Percentiles rank a stretch among this genome's conserved stretches.
These are phyloP conservation scores for Nemapogon koenigi DNA, from an alignment of 2,888 invertebrate genomes.

Conservation along the genomic window DNA sequence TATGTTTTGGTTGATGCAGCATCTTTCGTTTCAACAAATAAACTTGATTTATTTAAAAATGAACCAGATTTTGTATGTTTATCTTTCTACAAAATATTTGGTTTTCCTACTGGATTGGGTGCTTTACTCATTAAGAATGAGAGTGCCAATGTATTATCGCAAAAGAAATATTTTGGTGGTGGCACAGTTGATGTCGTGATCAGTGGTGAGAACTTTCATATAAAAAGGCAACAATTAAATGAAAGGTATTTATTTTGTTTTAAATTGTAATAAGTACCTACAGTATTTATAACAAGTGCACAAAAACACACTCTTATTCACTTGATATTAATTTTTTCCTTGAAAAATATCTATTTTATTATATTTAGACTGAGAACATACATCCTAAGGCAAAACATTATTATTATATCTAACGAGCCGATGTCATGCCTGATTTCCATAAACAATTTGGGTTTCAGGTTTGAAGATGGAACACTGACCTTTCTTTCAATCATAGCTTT, in stretches of 20 bases:
- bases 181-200: constrained; percentile 90
- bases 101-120: constrained; percentile 93
- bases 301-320: too few species aligned
- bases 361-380: too few species aligned
- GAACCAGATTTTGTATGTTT: constrained; percentile 90
- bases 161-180: constrained; percentile 87
- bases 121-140: constrained; percentile 80
- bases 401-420: too few species aligned
- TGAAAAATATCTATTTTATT: too few species aligned
- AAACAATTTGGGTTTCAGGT: too few species aligned
- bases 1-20: constrained; percentile 89
- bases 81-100: constrained; percentile 97
- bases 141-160: constrained; percentile 63
- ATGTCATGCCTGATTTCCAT: too few species aligned
- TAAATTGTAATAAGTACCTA: too few species aligned
- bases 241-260: constrained; percentile 76
- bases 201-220: constrained; percentile 73
- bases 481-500: constrained; percentile 85
- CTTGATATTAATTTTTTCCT: too few species aligned
- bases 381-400: too few species aligned
- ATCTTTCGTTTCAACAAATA: constrained; percentile 77
- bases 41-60: constrained; percentile 72
- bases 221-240: constrained; percentile 69
- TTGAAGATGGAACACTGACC: constrained; percentile 94
- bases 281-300: too few species aligned